A percentile compares a stretch with the other conserved stretches of the same genome.
Conservation (phyloP, 2,888 invertebrate genomes). For the Drosophila greeni region DNA sequence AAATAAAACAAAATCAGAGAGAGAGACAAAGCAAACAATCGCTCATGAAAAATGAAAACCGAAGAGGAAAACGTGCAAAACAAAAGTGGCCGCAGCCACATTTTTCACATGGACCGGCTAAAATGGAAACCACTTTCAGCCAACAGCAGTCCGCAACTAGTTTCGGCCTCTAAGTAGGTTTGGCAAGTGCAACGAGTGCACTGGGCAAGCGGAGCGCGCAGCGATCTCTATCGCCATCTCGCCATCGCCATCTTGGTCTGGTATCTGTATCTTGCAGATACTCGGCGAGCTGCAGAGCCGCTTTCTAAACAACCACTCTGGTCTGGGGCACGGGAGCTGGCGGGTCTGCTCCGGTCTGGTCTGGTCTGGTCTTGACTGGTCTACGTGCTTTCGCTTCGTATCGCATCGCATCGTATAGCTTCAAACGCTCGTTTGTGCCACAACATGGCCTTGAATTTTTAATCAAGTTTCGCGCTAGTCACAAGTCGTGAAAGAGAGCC, state of each 20-base stretch:
- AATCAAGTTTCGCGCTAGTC: slow-evolving; percentile 67
- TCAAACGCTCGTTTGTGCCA: slow-evolving; percentile 62
- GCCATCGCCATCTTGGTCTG: slow-evolving; percentile 15
- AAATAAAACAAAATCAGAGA: slow-evolving; percentile 39
- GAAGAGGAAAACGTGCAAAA: slow-evolving; percentile 30
- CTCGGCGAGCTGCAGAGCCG: slow-evolving; percentile 42
- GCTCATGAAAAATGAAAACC: slow-evolving; percentile 35
- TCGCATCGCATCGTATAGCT: slow-evolving; percentile 44
- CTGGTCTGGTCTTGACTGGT: slow-evolving; percentile 17
- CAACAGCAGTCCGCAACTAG: slow-evolving; percentile 42
- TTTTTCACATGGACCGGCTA: slow-evolving; percentile 29
- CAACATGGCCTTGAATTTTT: slow-evolving; percentile 73
- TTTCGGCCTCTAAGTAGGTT: slow-evolving; percentile 37
- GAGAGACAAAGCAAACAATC: slow-evolving; percentile 40
- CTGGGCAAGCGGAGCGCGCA: slow-evolving; percentile 61
- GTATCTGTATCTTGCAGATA: slow-evolving; percentile 49
- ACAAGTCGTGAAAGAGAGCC: slow-evolving; percentile 32
- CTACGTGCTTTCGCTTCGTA: slow-evolving; percentile 44
- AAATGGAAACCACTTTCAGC: slow-evolving; percentile 56
- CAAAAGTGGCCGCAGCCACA: slow-evolving; percentile 26
- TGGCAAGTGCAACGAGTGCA: slow-evolving; percentile 64
- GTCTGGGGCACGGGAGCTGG: slow-evolving; percentile 8
- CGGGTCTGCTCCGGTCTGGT: slow-evolving; percentile 12
- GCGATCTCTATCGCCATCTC: slow-evolving; percentile 23
- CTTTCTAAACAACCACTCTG: slow-evolving; percentile 60